Evolutionary conservation across 2,113 vertebrate genomes (phyloP).

Genomic region (Pollimyrus isidori): DNA sequence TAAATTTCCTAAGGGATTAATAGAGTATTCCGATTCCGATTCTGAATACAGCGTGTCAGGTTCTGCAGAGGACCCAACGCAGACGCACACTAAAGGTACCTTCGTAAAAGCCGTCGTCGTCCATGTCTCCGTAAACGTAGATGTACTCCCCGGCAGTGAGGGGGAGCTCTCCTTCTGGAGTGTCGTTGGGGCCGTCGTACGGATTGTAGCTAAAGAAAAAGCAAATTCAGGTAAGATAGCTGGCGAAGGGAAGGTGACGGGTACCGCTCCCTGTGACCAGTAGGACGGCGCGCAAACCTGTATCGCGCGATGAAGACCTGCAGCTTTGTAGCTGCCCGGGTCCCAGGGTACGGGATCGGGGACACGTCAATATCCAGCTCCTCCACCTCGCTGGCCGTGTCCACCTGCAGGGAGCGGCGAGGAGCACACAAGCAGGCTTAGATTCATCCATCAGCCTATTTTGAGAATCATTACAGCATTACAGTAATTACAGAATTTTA

Average conservation of each 20-base stretch:
- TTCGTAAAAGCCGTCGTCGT: conserved; percentile 98
- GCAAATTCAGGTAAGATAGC: background rate
- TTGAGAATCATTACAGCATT: too few relatives aligned
- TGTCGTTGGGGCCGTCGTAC: conserved; percentile 94
- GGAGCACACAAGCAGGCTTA: background rate
- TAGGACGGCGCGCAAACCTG: conserved; percentile 60
- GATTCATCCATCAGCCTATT: background rate
- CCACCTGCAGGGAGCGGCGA: conserved; percentile 63
- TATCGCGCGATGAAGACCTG: conserved; percentile 94
- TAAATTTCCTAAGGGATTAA: too few relatives aligned
- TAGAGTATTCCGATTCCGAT: too few relatives aligned
- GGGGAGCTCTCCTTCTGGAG: conserved; percentile 90
- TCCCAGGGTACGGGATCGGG: conserved; percentile 65
- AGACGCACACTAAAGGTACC: conserved; percentile 52
- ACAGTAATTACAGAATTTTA: too few relatives aligned
- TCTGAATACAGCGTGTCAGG: background rate
- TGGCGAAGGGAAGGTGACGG: background rate
- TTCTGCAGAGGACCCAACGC: background rate
- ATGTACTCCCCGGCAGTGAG: conserved; percentile 96
- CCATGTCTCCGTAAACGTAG: conserved; percentile 93
- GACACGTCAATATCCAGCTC: conserved; percentile 86
- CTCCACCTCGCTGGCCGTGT: conserved; percentile 96
- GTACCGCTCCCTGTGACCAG: background rate
- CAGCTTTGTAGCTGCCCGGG: conserved; percentile 71
- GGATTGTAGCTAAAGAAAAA: conserved; percentile 80